Base-by-base conservation (phyloP, 2,888 invertebrate genomes). In the Pristionchus maxplancki region DNA sequence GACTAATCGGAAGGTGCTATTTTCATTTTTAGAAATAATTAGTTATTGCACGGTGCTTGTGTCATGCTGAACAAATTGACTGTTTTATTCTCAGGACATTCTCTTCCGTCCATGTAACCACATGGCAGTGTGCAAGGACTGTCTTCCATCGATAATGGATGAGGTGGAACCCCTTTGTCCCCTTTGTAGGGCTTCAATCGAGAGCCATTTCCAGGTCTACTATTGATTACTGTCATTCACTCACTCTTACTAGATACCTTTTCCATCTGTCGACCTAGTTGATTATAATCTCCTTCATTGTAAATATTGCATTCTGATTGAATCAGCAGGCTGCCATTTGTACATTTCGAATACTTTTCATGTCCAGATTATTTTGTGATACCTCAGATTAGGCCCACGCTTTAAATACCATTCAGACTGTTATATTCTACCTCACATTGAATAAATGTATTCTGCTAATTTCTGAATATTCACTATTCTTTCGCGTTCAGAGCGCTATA, bases 71-170 rank as follows among this genome's bases (percentile, higher is more conserved):
- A 24, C 40, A n/a, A 78, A 4, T 5, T 58, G 58, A 58, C 28
- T 28, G 17, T 50, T 4, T 20, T 34, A 9, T 17, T 28, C 40
- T 24, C 58, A 84, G 85, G 64, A 85, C 28, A 28, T 85, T 40
- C 85, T 85, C 8, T 85, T 85, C 64, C 85, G 85, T n/a, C 85
- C 85, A 44, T 85, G 85, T 40, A 85, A 85, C 34, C 85, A 85
- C 64, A 85, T 85, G 85, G 40, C 62, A 31, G 64, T 85, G n/a
- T 85, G 85, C 44, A 48, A 40, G 62, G 62, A 85, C 17, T 85
- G 85, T n/a, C 64, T 85, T 11, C 62, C 62, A 17, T n/a, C 37
- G 9, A 40, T 85, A 6, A 62, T 85, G 85, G 62, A 85, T 37
- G 62, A 85, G 11, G n/a, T 28, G 5, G 85, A 85, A 28, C 85